Evolutionary conservation across 2,113 vertebrate species (phyloP).

Genomic region (Trinectes maculatus): DNA sequence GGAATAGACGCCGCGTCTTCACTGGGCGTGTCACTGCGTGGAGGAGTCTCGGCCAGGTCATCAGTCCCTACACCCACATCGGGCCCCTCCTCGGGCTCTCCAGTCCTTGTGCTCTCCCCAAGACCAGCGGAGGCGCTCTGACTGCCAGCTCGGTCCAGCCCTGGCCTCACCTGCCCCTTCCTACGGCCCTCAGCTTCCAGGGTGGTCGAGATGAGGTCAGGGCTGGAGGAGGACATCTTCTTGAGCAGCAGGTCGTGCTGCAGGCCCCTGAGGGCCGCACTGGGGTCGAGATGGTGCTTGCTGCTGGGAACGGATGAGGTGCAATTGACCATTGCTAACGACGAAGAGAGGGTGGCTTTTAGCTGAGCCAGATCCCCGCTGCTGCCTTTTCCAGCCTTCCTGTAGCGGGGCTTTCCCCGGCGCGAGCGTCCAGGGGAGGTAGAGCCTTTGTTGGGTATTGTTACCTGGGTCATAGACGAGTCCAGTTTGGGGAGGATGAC

Average conservation of each 20-base stretch:
- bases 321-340: slow-evolving; percentile 67
- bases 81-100: slow-evolving; percentile 30
- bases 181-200: slow-evolving; percentile 80
- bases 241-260: slow-evolving; percentile 89
- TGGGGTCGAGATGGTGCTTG: slow-evolving; percentile 83
- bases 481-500: slow-evolving; percentile 93
- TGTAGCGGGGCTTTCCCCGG: slow-evolving; percentile 89
- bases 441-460: slow-evolving; percentile 90
- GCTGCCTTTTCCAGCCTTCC: slow-evolving; percentile 89
- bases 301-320: slow-evolving; percentile 66
- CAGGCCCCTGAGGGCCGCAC: slow-evolving; percentile 82
- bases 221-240: slow-evolving; percentile 92
- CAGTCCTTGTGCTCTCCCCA: slow-evolving; percentile 57
- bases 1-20: slow-evolving; percentile 87
- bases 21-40: slow-evolving; percentile 84
- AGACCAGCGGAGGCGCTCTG: slow-evolving; percentile 78
- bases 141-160: slow-evolving; percentile 76
- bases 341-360: slow-evolving; percentile 82
- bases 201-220: slow-evolving; percentile 91
- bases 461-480: slow-evolving; percentile 90
- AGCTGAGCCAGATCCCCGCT: slow-evolving; percentile 88
- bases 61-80: slow-evolving; percentile 64
- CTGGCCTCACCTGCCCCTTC: slow-evolving; percentile 66
- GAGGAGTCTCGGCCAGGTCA: slow-evolving; percentile 76
- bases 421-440: slow-evolving; percentile 90